Evolutionary conservation across 2,888 invertebrate species (phyloP), one percentile per base, ranked within the genome.

Genomic region (Baronia brevicornis): DNA sequence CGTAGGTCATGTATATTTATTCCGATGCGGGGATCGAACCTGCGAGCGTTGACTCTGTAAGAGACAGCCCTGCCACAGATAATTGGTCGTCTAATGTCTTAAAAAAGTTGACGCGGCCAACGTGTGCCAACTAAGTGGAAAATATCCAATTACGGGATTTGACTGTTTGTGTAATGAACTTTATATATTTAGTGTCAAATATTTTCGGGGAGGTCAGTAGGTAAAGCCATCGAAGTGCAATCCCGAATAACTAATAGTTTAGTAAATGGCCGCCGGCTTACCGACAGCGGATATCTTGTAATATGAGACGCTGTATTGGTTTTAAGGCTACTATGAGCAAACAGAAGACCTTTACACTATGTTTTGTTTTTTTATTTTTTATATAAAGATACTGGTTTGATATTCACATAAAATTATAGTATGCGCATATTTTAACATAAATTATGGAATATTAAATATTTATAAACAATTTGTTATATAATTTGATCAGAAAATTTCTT

Each of bases 151-250:
- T 74, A 78, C 46, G 43, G 59, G 69, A 74, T 78, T 71, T 68
- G 59, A 53, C 56, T 57, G 62, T 68, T 69, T 67, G 68, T 62
- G 67, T 73, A 74, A 69, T 82, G 77, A 78, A 75, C 80, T 73
- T 78, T 68, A 66, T 63, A 59, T 62, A 63, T 56, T 56, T 54
- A 51, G 59, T 69, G 74, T 74, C 71, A 74, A 75, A 68, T 59
- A 60, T 47, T 56, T 70, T 75, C 70, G 58, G 60, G 60, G 63
- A 68, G 80, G 77, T 67, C 68, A 73, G 64, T 63, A 69, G 65
- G 63, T 67, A 77, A 82, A 82, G 74, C 82, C 82, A 51, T 60
- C 45, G 54, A 82, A 82, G 69, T 82, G 82, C 77, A 60, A 63
- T 69, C 72, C 75, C 75, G 69, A 75, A 78, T 72, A 75, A 68